phyloP scores from a whole-genome alignment of 2,888 invertebrate genomes.

The Lagria hirta region DNA sequence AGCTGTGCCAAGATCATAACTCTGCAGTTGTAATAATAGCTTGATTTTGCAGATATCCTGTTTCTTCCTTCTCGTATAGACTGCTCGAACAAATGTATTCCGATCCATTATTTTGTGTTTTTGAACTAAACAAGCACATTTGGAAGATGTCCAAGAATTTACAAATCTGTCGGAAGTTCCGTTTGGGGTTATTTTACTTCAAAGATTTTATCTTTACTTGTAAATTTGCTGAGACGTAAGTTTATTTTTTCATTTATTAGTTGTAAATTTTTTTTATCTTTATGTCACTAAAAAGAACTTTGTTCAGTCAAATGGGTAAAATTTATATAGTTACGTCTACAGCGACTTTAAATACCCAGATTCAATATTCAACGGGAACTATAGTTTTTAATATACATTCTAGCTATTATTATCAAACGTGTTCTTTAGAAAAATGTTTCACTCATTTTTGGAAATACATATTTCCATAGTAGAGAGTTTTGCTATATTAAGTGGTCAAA shows the following conservation, averaged over 20 bases:
- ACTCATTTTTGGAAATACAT: no score
- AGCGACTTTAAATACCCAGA: no score
- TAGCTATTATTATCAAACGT: no score
- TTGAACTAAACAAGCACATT: constrained; percentile 68
- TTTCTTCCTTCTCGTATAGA: constrained; percentile 77
- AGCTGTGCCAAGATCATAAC: no score
- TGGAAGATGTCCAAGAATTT: constrained; percentile 65
- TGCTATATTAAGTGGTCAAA: no score
- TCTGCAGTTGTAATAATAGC: constrained; percentile 3
- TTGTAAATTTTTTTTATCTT: not conserved
- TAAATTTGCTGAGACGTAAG: constrained; percentile 65
- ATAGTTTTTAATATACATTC: no score
- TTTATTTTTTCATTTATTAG: constrained; percentile 20
- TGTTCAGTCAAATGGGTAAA: no score
- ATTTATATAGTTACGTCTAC: no score
- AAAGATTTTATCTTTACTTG: constrained; percentile 72
- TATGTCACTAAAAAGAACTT: constrained; percentile 1
- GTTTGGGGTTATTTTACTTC: constrained; percentile 68
- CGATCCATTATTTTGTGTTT: constrained; percentile 77
- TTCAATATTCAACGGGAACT: not conserved
- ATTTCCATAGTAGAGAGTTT: no score
- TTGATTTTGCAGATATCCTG: constrained; percentile 71
- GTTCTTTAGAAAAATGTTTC: no score
- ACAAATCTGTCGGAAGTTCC: constrained; percentile 61
- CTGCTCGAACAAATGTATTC: constrained; percentile 73